These are phyloP conservation scores for Pipistrellus nathusii DNA, from an alignment of 2,797 vertebrate species.

Conservation along the genomic window DNA sequence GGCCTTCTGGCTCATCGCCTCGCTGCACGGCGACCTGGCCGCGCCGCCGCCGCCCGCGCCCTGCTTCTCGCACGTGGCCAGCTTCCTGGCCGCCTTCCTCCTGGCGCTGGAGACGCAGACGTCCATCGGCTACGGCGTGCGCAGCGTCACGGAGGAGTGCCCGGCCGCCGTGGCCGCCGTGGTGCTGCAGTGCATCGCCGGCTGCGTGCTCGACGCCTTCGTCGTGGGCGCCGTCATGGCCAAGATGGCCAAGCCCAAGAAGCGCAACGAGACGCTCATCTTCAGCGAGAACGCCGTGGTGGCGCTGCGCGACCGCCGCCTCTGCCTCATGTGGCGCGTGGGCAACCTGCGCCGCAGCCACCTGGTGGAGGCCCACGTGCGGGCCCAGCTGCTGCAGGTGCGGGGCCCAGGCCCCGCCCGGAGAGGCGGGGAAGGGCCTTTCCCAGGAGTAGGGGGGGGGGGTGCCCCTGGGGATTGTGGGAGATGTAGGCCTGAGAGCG, in stretches of 20 bases:
- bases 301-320: conserved; percentile 93
- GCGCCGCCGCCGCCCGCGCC: conserved; percentile 85
- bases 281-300: conserved; percentile 94
- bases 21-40: conserved; percentile 87
- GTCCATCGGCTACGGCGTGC: conserved; percentile 95
- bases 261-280: conserved; percentile 95
- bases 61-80: conserved; percentile 95
- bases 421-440: rapidly evolving
- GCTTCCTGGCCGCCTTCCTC: conserved; percentile 96
- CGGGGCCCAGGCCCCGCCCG: too few species aligned
- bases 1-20: conserved; percentile 95
- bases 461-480: background rate
- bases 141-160: conserved; percentile 96
- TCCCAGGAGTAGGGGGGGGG: too few species aligned
- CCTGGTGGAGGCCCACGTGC: conserved; percentile 95
- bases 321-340: conserved; percentile 97
- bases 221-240: conserved; percentile 96
- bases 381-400: conserved; percentile 95
- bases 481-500: background rate
- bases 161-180: conserved; percentile 94
- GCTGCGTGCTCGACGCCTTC: conserved; percentile 97
- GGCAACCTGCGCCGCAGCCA: conserved; percentile 95
- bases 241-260: conserved; percentile 98
- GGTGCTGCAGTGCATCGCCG: conserved; percentile 96
- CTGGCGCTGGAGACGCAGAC: conserved; percentile 93